A percentile compares a stretch with the other conserved stretches of the same genome.
Conservation (phyloP, 2,797 vertebrate genomes). For the Bovichtus diacanthus region DNA sequence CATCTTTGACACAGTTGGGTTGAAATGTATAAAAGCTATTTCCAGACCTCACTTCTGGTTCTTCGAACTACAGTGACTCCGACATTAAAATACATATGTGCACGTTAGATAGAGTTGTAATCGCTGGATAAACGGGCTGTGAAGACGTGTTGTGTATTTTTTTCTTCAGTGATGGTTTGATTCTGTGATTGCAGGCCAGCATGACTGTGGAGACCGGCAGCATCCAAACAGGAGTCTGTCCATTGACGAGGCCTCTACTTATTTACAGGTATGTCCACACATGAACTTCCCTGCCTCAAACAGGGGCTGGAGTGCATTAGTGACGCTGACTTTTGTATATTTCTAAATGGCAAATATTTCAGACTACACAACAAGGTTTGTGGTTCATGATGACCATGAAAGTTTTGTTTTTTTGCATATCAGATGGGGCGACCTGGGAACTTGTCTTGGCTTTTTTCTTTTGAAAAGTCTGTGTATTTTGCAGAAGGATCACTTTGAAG, state of each 20-base stretch:
- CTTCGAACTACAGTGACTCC: neutral
- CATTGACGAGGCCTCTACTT: slow-evolving; percentile 88
- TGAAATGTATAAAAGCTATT: neutral
- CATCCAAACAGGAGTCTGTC: slow-evolving; percentile 89
- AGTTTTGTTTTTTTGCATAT: neutral
- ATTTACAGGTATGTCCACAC: slow-evolving; percentile 87
- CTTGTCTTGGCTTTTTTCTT: neutral
- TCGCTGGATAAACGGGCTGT: neutral
- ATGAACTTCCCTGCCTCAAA: neutral
- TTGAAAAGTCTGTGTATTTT: neutral
- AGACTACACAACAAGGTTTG: neutral
- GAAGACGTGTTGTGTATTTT: neutral
- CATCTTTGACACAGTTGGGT: neutral
- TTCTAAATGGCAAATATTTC: neutral
- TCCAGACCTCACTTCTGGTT: neutral
- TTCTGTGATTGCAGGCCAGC: slow-evolving; percentile 86
- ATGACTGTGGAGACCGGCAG: slow-evolving; percentile 92
- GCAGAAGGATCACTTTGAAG: neutral
- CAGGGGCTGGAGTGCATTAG: neutral
- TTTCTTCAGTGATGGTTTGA: neutral
- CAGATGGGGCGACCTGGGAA: neutral
- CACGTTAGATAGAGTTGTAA: too few relatives aligned
- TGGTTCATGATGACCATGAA: neutral
- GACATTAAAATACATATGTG: neutral
- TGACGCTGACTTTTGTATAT: neutral